These are phyloP conservation scores for Drosophila pachea DNA, from an alignment of 1,140 invertebrate species.

Conservation along the genomic window DNA sequence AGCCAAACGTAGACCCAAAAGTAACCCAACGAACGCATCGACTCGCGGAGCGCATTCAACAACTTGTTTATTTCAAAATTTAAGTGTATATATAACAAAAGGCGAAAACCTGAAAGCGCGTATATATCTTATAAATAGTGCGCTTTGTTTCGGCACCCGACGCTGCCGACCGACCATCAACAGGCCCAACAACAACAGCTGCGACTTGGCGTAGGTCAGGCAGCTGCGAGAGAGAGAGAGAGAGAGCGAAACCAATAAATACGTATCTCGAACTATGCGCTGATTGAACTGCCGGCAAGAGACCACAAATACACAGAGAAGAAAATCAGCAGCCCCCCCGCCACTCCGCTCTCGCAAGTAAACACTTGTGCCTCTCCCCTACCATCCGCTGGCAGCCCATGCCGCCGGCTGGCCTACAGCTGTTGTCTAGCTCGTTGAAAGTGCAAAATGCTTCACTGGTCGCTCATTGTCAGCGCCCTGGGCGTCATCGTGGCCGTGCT, in stretches of 20 bases:
- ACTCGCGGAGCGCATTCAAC: slow-evolving; percentile 58
- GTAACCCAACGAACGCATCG: slow-evolving; percentile 47
- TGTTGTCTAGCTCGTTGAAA: slow-evolving; percentile 5
- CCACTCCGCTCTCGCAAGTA: no score
- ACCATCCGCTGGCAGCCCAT: slow-evolving; percentile 12
- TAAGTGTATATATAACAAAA: slow-evolving; percentile 58
- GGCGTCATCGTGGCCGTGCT: slow-evolving; percentile 68
- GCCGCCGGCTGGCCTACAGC: slow-evolving; percentile 6
- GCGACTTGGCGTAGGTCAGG: slow-evolving; percentile 69
- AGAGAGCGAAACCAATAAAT: slow-evolving; percentile 28
- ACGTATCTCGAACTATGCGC: slow-evolving; percentile 35
- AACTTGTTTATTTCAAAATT: slow-evolving; percentile 78
- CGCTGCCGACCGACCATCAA: slow-evolving; percentile 35
- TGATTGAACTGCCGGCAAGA: slow-evolving; percentile 41
- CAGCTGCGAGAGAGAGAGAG: slow-evolving; percentile 20
- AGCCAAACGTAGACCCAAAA: slow-evolving; percentile 23
- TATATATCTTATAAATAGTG: slow-evolving; percentile 74
- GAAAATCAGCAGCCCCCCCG: no score
- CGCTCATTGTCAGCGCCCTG: slow-evolving; percentile 62
- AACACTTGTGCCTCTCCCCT: slow-evolving; percentile 3
- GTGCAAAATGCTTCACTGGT: slow-evolving; percentile 70
- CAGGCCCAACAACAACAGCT: slow-evolving; percentile 22
- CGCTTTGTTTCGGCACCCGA: slow-evolving; percentile 68
- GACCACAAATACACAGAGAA: neutral
- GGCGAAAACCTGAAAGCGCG: slow-evolving; percentile 58